Percentiles rank a stretch among this genome's conserved stretches.
Conservation (phyloP, 2,113 vertebrate species). For the Arizona elegans region DNA sequence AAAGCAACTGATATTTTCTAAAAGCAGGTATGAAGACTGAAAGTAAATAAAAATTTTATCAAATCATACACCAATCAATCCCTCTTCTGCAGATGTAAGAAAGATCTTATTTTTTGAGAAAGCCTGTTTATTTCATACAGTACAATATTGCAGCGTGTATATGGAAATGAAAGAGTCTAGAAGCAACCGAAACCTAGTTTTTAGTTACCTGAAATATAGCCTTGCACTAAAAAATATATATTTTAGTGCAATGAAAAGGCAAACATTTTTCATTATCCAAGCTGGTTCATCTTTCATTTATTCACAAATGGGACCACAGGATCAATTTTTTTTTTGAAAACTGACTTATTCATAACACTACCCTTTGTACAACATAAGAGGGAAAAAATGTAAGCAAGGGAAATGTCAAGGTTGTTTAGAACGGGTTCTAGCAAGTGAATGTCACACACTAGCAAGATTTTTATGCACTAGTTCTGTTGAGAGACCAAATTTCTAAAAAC, state of each 20-base stretch:
- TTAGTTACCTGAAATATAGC: neutral
- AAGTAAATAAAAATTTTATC: neutral
- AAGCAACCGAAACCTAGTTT: conserved; percentile 2
- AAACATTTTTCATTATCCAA: neutral
- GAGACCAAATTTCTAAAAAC: neutral
- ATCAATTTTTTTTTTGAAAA: neutral
- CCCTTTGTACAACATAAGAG: neutral
- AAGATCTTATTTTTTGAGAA: neutral
- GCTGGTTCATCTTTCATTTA: neutral
- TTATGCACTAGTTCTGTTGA: neutral
- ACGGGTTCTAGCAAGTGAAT: neutral
- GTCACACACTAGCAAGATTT: neutral
- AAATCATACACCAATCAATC: neutral
- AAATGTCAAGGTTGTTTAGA: neutral
- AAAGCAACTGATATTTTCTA: neutral
- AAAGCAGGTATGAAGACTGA: neutral
- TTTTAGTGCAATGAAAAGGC: neutral
- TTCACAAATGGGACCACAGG: neutral
- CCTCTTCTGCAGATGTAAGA: neutral
- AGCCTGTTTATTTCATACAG: neutral
- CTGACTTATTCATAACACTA: neutral
- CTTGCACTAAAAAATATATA: neutral
- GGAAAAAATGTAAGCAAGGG: neutral
- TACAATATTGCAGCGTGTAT: neutral
- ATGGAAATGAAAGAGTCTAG: neutral